Evolutionary conservation across 2,113 vertebrate species (phyloP).

Genomic region (Amblyornis subalaris): DNA sequence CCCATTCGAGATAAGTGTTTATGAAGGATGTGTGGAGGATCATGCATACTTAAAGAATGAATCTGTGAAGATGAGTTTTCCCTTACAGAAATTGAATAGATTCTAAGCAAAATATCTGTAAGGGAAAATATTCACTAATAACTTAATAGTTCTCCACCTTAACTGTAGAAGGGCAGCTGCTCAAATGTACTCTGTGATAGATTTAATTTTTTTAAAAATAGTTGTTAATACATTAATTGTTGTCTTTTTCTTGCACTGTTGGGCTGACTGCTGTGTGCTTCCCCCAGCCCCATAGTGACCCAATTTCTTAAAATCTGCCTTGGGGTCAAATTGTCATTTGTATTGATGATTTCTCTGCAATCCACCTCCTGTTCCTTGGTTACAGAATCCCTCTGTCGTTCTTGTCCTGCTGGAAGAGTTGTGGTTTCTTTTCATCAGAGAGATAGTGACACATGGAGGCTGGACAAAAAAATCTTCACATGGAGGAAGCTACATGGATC

Average conservation of each 20-base stretch:
- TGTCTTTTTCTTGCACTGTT: neutral
- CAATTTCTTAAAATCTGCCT: neutral
- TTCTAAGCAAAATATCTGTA: neutral
- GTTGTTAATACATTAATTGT: neutral
- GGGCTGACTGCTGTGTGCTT: neutral
- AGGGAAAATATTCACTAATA: neutral
- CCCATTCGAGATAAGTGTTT: neutral
- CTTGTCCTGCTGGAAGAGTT: neutral
- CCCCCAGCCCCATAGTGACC: neutral
- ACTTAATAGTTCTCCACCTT: neutral
- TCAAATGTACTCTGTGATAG: neutral
- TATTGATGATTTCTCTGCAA: neutral
- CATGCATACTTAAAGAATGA: rapidly evolving
- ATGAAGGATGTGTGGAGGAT: neutral
- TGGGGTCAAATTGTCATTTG: neutral
- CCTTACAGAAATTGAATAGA: neutral
- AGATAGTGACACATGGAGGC: neutral
- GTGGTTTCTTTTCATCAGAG: neutral
- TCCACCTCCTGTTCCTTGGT: neutral
- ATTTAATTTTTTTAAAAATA: neutral
- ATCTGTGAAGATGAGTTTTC: neutral
- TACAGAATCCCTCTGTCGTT: neutral
- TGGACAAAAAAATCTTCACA: neutral
- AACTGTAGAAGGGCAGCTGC: neutral
- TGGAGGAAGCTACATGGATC: neutral